Evolutionary conservation across 2,113 vertebrate species (phyloP), one percentile per base, ranked within the genome.

Genomic region (Gambusia affinis): DNA sequence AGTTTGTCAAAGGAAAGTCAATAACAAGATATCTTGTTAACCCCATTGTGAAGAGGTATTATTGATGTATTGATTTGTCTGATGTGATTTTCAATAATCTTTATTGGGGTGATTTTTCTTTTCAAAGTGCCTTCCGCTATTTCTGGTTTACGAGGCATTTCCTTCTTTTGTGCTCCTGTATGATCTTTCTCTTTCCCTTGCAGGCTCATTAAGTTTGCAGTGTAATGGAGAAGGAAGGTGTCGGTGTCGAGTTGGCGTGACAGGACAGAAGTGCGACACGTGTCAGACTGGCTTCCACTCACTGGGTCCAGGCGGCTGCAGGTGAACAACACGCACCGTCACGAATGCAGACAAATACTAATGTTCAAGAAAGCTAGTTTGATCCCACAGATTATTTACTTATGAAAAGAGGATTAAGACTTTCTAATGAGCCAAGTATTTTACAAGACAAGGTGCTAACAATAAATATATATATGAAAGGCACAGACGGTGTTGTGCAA

Each of bases 271-370:
- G 89, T 99, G 97, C 4, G 96, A 98, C 88, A 94, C 87, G 60
- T 99, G 97, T 91, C 94, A 70, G 84, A 85, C 94, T 0, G 96
- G 96, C 0, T 97, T 96, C 87, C 97, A 98, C 88, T 97, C 97
- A 3, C 95, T 98, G n/a, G 94, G 94, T 0, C 95, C 94, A 35
- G 94, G 94, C 0, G 97, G 97, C 85, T 98, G 97, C 96, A 96
- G 97, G 97, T 98, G 91, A 95, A 89, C 69, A 51, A 66, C 37
- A 15, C 2, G 51, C 27, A 27, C 27, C 15, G 4, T 35, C 33
- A 29, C 19, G 33, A 24, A 61, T 60, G 68, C 51, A 44, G 22
- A 51, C 22, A 1, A 3, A 70, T 2, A 37, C 7, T 11, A n/a
- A 11, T 57, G 51, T n/a, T 57, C 22, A 57, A n/a, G 8, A 57